A percentile compares a stretch with the other conserved stretches of the same genome.
Evolutionary conservation across 2,888 invertebrate genomes (phyloP).

Genomic region (Acrocyrtus sp.): DNA sequence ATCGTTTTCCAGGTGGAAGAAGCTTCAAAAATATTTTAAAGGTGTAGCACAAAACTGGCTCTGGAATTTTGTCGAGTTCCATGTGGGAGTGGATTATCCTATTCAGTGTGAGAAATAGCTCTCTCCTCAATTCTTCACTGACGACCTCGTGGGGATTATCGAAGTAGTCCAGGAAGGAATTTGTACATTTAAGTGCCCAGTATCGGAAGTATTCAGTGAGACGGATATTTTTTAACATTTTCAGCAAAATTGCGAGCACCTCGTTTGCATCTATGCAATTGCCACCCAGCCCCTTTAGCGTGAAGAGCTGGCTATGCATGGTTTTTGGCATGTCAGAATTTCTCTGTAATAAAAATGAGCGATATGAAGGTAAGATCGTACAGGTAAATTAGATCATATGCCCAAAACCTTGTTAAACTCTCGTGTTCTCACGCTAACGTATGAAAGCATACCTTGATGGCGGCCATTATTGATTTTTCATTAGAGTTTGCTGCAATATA

Average conservation of each 20-base stretch:
- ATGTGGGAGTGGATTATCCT: neutral
- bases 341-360: conserved; percentile 17
- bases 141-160: neutral
- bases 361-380: no score
- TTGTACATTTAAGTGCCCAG: conserved; percentile 7
- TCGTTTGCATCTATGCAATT: neutral
- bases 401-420: no score
- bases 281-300: neutral
- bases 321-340: conserved; percentile 29
- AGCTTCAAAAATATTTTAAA: conserved; percentile 27
- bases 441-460: no score
- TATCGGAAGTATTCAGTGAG: conserved; percentile 5
- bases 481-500: no score
- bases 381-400: no score
- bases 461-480: no score
- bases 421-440: no score
- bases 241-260: conserved; percentile 8
- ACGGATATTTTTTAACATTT: conserved; percentile 13
- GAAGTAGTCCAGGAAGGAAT: conserved; percentile 11
- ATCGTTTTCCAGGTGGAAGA: neutral
- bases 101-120: conserved; percentile 16
- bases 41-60: neutral
- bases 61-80: neutral
- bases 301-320: conserved; percentile 9
- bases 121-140: neutral